Conservation (phyloP, 64 coral and sea anemone species). For the Stichodactyla mertensii region DNA sequence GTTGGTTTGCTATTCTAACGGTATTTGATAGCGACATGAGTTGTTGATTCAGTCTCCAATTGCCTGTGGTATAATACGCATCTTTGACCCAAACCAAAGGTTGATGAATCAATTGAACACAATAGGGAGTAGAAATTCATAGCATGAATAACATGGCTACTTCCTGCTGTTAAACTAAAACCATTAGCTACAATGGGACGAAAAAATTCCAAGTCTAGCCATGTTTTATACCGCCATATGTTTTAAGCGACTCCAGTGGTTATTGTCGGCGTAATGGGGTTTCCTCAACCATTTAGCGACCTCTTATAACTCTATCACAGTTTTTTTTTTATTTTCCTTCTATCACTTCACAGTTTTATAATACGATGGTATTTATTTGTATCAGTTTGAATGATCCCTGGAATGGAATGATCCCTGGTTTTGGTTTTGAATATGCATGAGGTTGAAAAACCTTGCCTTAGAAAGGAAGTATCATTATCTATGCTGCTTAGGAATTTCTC, state of each 20-base stretch:
- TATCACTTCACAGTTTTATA: conserved; percentile 7
- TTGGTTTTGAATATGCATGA: too few relatives aligned
- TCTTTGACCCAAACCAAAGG: background rate
- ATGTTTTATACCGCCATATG: too few relatives aligned
- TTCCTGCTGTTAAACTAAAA: background rate
- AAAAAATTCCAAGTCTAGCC: too few relatives aligned
- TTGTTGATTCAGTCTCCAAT: background rate
- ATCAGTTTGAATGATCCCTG: background rate
- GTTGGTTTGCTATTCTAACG: background rate
- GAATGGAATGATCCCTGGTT: background rate
- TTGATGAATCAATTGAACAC: background rate
- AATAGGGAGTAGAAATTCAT: background rate
- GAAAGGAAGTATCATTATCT: too few relatives aligned
- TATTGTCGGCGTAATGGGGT: background rate
- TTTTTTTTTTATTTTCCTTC: background rate
- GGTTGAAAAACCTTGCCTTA: too few relatives aligned
- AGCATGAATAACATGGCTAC: background rate
- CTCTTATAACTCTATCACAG: background rate
- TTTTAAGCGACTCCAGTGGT: background rate
- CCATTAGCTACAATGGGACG: background rate
- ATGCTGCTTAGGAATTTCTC: too few relatives aligned
- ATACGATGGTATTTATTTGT: background rate
- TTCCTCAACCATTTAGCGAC: background rate
- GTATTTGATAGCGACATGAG: background rate
- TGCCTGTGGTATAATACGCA: background rate